Conservation (phyloP, 2,888 invertebrate species). For the Metalampra italica region DNA sequence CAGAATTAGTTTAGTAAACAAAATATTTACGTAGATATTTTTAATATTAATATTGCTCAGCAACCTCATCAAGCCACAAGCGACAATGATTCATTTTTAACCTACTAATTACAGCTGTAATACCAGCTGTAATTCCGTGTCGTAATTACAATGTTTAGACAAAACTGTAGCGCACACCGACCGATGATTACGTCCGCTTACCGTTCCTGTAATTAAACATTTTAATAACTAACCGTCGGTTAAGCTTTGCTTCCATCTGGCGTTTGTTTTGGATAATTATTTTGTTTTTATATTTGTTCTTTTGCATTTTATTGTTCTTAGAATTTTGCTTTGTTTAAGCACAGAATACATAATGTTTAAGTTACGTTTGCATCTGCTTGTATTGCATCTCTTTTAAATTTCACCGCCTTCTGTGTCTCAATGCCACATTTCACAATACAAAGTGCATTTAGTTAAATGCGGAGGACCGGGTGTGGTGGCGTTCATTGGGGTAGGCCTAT, state of each 20-base stretch:
- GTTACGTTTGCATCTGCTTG: too few relatives aligned
- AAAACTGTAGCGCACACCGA: slow-evolving; percentile 66
- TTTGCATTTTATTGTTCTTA: background rate
- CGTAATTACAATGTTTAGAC: slow-evolving; percentile 65
- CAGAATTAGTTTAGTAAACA: too few relatives aligned
- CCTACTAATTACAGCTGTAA: slow-evolving; percentile 47
- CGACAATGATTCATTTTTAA: slow-evolving; percentile 32
- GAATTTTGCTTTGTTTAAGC: too few relatives aligned
- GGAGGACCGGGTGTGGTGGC: too few relatives aligned
- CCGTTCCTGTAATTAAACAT: slow-evolving; percentile 77
- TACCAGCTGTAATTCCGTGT: slow-evolving; percentile 41
- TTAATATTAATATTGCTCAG: too few relatives aligned
- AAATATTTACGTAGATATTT: too few relatives aligned
- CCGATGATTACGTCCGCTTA: slow-evolving; percentile 60
- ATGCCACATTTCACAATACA: too few relatives aligned
- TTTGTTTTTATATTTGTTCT: background rate
- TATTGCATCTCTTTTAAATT: too few relatives aligned
- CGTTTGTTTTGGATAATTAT: slow-evolving; percentile 7
- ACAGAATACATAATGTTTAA: too few relatives aligned
- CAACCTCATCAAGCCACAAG: slow-evolving; percentile 11
- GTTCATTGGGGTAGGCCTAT: too few relatives aligned
- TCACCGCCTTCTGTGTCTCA: too few relatives aligned
- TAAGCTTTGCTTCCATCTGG: slow-evolving; percentile 35
- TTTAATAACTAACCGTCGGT: slow-evolving; percentile 59
- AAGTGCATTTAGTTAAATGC: too few relatives aligned